Percentiles rank a stretch among this genome's conserved stretches.
These are phyloP conservation scores for Lepus europaeus DNA, from an alignment of 2,113 vertebrate species.

Conservation along the genomic window DNA sequence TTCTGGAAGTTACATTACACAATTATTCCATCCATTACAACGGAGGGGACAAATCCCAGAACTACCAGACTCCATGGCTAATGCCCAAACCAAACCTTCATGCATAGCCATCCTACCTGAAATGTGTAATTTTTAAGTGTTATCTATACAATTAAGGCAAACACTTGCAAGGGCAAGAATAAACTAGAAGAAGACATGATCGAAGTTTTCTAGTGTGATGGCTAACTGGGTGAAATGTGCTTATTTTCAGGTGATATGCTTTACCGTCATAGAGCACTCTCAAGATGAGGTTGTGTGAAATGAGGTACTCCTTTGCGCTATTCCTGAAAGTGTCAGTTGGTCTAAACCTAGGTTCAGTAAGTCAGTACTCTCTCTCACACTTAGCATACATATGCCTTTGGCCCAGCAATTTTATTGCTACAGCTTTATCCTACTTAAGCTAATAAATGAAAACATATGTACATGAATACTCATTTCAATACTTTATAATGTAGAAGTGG, in stretches of 20 bases:
- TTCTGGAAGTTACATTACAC: conserved; percentile 6
- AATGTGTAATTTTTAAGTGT: background rate
- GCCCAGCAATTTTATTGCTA: background rate
- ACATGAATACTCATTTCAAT: background rate
- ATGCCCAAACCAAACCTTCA: background rate
- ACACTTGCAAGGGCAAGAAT: background rate
- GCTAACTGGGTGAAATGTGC: background rate
- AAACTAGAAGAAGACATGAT: background rate
- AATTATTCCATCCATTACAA: background rate
- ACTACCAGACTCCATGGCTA: background rate
- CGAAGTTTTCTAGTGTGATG: background rate
- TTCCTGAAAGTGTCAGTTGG: background rate
- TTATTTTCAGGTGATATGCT: background rate
- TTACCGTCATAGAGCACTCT: background rate
- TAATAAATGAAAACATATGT: background rate
- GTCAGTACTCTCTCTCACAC: background rate
- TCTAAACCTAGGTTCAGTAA: background rate
- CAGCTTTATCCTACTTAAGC: background rate
- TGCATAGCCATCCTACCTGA: background rate
- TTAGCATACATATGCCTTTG: background rate
- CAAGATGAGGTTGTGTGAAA: background rate
- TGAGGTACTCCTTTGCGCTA: background rate
- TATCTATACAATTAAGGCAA: background rate
- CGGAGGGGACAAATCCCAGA: background rate
- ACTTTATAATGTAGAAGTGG: conserved; percentile 16